phyloP scores from a whole-genome alignment of 2,113 vertebrate species.

The Columba janthina region DNA sequence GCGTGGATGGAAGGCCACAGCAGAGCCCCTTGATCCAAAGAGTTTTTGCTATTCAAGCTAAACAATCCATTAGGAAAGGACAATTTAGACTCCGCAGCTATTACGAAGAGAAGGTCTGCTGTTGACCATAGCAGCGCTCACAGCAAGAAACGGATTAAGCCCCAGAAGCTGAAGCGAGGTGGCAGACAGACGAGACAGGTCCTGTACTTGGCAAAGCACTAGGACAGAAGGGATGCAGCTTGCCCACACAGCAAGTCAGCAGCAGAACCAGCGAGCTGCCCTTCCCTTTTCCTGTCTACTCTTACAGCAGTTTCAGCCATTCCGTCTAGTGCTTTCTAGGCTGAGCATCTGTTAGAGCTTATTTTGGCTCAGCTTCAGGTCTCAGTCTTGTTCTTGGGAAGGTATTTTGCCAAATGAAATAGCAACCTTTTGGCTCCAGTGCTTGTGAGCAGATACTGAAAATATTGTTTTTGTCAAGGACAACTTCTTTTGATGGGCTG shows the following conservation, averaged over 20 bases:
- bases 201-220: neutral
- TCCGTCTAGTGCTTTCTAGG: constrained; percentile 26
- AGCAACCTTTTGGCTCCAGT: constrained; percentile 11
- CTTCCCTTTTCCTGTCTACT: neutral
- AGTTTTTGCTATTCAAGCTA: neutral
- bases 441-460: constrained; percentile 46
- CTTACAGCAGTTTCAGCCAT: constrained; percentile 10
- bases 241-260: neutral
- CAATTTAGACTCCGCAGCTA: neutral
- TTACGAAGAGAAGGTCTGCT: neutral
- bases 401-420: constrained; percentile 60
- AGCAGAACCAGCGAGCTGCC: neutral
- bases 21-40: neutral
- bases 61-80: neutral
- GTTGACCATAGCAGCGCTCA: neutral
- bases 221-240: neutral
- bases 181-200: neutral
- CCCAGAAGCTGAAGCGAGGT: neutral
- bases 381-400: neutral
- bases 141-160: neutral
- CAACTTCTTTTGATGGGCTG: constrained; percentile 49
- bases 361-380: constrained; percentile 54
- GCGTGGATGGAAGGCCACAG: neutral
- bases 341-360: constrained; percentile 54
- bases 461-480: constrained; percentile 57